Conservation (phyloP, 2,888 invertebrate genomes). For the Sericinus montela region DNA sequence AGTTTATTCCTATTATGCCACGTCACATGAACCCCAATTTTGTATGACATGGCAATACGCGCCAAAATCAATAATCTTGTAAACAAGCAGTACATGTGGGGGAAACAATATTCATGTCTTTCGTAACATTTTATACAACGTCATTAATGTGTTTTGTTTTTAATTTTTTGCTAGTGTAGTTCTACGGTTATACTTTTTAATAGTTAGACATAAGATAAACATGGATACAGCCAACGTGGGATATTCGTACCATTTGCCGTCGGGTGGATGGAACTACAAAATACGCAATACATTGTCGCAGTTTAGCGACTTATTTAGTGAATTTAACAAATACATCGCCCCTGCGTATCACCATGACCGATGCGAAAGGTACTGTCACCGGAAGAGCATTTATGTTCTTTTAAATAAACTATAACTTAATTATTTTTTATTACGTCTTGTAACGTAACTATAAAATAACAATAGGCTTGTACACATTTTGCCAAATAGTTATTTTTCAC, state of each 20-base stretch:
- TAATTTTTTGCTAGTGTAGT: constrained; percentile 34
- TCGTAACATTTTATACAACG: constrained; percentile 43
- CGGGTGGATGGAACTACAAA: constrained; percentile 87
- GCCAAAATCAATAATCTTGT: constrained; percentile 72
- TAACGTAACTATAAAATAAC: too few species aligned
- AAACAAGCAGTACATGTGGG: constrained; percentile 65
- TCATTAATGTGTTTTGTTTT: constrained; percentile 51
- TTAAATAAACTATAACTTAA: too few species aligned
- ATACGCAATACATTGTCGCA: constrained; percentile 89
- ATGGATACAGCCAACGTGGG: constrained; percentile 84
- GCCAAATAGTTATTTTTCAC: too few species aligned
- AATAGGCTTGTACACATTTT: too few species aligned
- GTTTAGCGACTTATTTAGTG: constrained; percentile 96
- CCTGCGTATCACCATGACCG: constrained; percentile 98
- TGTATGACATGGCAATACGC: constrained; percentile 26
- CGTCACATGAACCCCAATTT: constrained; percentile 25
- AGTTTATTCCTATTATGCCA: constrained; percentile 15
- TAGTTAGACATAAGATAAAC: constrained; percentile 28
- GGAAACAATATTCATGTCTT: constrained; percentile 42
- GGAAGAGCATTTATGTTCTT: too few species aligned
- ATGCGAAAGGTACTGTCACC: constrained; percentile 88
- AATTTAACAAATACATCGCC: constrained; percentile 96
- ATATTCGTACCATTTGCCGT: constrained; percentile 90
- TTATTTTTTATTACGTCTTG: too few species aligned
- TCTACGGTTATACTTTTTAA: constrained; percentile 23